Evolutionary conservation across 1,140 invertebrate genomes (phyloP).

Genomic region (Anthonomus grandis): DNA sequence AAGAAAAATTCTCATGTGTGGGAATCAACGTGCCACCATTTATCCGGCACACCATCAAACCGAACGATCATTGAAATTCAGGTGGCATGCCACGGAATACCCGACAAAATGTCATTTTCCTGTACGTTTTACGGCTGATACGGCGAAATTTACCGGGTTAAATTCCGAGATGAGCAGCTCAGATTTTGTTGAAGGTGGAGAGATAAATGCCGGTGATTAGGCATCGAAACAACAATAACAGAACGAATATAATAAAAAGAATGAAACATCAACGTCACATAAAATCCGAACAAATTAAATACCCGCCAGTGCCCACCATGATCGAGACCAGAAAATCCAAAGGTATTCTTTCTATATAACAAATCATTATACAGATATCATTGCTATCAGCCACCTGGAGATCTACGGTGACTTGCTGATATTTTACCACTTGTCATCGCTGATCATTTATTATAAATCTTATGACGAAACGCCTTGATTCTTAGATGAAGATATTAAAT

Average conservation of each 20-base stretch:
- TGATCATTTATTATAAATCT: constrained; percentile 23
- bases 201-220: not conserved
- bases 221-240: not conserved
- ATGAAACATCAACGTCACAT: not conserved
- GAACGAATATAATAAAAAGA: not conserved
- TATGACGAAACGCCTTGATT: constrained; percentile 25
- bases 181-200: not conserved
- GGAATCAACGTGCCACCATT: constrained; percentile 9
- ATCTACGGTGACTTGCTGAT: constrained; percentile 26
- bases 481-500: constrained; percentile 29
- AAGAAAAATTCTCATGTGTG: too few relatives aligned
- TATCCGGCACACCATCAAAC: constrained; percentile 17
- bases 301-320: constrained; percentile 16
- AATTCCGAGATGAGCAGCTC: constrained; percentile 2
- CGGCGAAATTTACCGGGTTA: constrained; percentile 10
- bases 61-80: constrained; percentile 17
- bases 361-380: constrained; percentile 30
- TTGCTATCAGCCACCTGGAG: constrained; percentile 30
- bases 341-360: constrained; percentile 23
- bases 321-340: constrained; percentile 12
- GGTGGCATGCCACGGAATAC: constrained; percentile 9
- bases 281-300: constrained; percentile 10
- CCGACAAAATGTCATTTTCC: constrained; percentile 17
- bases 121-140: constrained; percentile 12
- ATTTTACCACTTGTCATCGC: constrained; percentile 27